A percentile compares a stretch with the other conserved stretches of the same genome.
Evolutionary conservation across 1,140 invertebrate species (phyloP).

Genomic region (Diorhabda sublineata): DNA sequence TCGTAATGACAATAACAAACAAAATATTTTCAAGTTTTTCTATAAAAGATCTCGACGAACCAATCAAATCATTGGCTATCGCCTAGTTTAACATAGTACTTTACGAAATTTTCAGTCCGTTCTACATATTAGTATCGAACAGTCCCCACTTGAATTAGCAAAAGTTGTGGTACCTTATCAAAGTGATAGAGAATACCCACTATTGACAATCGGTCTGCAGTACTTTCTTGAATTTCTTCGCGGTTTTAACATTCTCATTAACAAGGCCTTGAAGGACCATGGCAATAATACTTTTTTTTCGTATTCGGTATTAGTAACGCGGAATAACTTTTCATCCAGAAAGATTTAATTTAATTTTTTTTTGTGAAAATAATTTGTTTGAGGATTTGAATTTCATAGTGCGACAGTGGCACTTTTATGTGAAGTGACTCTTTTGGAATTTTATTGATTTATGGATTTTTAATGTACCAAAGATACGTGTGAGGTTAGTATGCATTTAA

Average conservation of each 20-base stretch:
- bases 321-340: too few species aligned
- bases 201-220: slow-evolving; percentile 10
- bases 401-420: too few species aligned
- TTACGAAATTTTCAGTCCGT: slow-evolving; percentile 11
- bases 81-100: not conserved
- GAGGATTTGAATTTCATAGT: too few species aligned
- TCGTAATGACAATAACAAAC: too few species aligned
- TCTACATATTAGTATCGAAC: slow-evolving; percentile 8
- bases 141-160: slow-evolving; percentile 8
- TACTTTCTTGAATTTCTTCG: slow-evolving; percentile 14
- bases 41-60: too few species aligned
- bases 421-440: not conserved
- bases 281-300: not conserved
- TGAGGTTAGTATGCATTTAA: too few species aligned
- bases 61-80: too few species aligned
- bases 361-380: too few species aligned
- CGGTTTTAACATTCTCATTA: slow-evolving; percentile 3
- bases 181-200: slow-evolving; percentile 11
- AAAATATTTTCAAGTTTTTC: too few species aligned
- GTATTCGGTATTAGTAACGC: not conserved
- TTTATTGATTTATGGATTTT: not conserved
- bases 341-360: too few species aligned
- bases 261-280: not conserved
- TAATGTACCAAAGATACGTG: too few species aligned
- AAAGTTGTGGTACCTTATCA: slow-evolving; percentile 6